phyloP scores from a whole-genome alignment of 2,113 vertebrate species.

The Athene noctua region DNA sequence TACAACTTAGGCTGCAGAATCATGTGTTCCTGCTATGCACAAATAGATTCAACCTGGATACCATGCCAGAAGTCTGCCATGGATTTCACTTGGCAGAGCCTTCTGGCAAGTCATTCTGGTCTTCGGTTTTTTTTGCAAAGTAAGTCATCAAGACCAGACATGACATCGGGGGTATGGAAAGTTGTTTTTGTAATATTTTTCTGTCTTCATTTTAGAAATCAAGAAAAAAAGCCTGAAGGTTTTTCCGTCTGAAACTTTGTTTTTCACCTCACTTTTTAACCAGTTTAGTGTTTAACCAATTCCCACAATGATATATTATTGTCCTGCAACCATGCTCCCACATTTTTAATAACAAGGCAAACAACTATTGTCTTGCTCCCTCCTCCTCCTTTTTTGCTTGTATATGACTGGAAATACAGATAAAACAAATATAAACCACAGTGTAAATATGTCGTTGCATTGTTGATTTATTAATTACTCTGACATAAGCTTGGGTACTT shows the following conservation, averaged over 20 bases:
- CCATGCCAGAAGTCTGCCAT: background rate
- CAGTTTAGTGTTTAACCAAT: background rate
- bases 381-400: background rate
- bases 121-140: background rate
- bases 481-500: background rate
- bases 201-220: background rate
- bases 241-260: background rate
- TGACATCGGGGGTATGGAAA: background rate
- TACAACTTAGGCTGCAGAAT: background rate
- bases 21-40: background rate
- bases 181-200: accelerated
- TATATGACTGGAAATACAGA: background rate
- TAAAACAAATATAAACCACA: background rate
- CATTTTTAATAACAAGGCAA: background rate
- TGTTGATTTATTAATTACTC: background rate
- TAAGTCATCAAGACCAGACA: background rate
- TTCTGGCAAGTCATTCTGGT: background rate
- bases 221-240: background rate
- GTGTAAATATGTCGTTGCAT: background rate
- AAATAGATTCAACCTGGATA: background rate
- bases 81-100: background rate
- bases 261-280: background rate
- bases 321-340: background rate
- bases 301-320: background rate
- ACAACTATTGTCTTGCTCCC: background rate